A percentile compares a stretch with the other conserved stretches of the same genome.
phyloP scores from a whole-genome alignment of 2,797 vertebrate genomes.

The Ctenochaetus hawaiiensis region DNA sequence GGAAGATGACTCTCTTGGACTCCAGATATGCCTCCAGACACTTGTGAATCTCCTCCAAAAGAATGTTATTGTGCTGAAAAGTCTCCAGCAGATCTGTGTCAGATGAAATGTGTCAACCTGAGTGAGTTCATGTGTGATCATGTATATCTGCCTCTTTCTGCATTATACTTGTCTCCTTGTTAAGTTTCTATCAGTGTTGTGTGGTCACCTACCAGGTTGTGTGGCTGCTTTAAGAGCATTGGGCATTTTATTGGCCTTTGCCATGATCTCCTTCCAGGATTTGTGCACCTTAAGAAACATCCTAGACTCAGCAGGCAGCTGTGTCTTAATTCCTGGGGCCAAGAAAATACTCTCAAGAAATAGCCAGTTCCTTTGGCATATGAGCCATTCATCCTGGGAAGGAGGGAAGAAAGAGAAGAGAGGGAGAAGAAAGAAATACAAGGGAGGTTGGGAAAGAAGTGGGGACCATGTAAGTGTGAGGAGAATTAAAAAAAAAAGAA shows the following conservation, averaged over 20 bases:
- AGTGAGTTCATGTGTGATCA: background rate
- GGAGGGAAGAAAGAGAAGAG: background rate
- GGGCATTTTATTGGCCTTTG: slow-evolving; percentile 86
- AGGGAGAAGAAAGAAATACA: background rate
- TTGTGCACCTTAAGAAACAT: slow-evolving; percentile 91
- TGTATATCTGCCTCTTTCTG: background rate
- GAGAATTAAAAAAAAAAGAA: background rate
- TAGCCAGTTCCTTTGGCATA: slow-evolving; percentile 90
- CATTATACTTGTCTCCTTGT: background rate
- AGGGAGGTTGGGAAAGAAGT: background rate
- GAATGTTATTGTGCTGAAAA: slow-evolving; percentile 89
- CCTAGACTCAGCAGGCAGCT: slow-evolving; percentile 89
- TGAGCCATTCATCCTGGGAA: slow-evolving; percentile 89
- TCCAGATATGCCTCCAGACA: slow-evolving; percentile 91
- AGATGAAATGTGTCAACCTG: background rate
- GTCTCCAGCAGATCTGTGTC: slow-evolving; percentile 86
- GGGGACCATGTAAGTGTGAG: background rate
- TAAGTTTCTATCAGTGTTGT: background rate
- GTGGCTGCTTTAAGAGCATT: slow-evolving; percentile 87
- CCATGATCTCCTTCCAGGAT: slow-evolving; percentile 91
- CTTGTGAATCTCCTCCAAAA: slow-evolving; percentile 92
- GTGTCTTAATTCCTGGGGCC: slow-evolving; percentile 89
- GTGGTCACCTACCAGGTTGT: slow-evolving; percentile 80
- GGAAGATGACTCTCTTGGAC: slow-evolving; percentile 91
- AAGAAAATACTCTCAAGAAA: slow-evolving; percentile 91